phyloP scores from a whole-genome alignment of 2,888 invertebrate genomes.

The Balanococcus diminutus region DNA sequence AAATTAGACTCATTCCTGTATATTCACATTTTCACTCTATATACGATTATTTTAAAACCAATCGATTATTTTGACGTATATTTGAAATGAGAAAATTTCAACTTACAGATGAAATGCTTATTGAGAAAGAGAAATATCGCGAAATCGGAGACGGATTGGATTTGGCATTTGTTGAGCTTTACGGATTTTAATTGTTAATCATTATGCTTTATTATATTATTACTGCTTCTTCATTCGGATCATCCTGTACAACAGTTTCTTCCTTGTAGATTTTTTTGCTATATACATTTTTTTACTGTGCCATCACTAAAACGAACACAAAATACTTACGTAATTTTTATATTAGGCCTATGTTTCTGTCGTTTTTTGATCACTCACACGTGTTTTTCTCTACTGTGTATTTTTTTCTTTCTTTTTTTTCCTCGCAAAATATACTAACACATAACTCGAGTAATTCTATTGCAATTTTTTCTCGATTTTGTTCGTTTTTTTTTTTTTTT shows the following conservation, averaged over 20 bases:
- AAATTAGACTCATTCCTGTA: neutral
- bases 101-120: conserved; percentile 87
- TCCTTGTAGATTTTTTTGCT: conserved; percentile 51
- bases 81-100: conserved; percentile 51
- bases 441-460: conserved; percentile 55
- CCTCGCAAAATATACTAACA: conserved; percentile 55
- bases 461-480: conserved; percentile 4
- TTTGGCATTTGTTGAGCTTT: conserved; percentile 90
- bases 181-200: conserved; percentile 65
- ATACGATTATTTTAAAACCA: neutral
- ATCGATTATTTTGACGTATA: neutral
- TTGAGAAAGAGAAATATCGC: conserved; percentile 99
- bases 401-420: conserved; percentile 54
- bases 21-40: neutral
- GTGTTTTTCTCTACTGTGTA: conserved; percentile 56
- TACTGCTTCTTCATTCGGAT: conserved; percentile 52
- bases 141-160: conserved; percentile 99
- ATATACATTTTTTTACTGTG: conserved; percentile 35
- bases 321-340: conserved; percentile 51
- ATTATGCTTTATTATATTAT: conserved; percentile 48
- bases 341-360: conserved; percentile 52
- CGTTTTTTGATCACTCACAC: conserved; percentile 55
- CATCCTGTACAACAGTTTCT: conserved; percentile 54
- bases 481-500: conserved; percentile 45
- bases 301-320: conserved; percentile 50